Conservation (phyloP, 2,888 invertebrate species). For the Adelphocoris suturalis region DNA sequence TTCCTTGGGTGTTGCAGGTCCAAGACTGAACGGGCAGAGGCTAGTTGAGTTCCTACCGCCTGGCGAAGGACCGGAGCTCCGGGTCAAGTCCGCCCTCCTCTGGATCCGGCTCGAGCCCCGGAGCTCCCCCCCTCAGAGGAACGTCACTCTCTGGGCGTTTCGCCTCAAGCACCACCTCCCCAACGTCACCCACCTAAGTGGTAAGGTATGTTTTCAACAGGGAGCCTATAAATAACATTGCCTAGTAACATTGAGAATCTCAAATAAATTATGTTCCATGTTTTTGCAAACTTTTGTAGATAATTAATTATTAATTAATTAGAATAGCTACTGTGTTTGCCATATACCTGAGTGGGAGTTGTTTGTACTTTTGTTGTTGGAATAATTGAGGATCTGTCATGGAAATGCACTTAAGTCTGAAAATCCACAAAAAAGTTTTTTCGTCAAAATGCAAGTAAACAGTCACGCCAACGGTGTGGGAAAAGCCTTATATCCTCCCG, state of each 20-base stretch:
- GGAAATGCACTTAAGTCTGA: no score
- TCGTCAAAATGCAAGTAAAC: no score
- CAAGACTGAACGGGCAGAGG: slow-evolving; percentile 90
- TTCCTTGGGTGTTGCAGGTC: slow-evolving; percentile 76
- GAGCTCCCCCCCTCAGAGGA: slow-evolving; percentile 78
- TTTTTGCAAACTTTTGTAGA: no score
- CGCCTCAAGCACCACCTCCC: slow-evolving; percentile 79
- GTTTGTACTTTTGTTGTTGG: no score
- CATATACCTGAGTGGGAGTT: no score
- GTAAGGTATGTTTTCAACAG: slow-evolving; percentile 80
- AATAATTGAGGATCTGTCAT: no score
- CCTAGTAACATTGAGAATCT: not conserved
- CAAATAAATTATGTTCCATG: no score
- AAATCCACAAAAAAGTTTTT: no score
- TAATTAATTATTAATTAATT: no score
- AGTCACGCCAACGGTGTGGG: no score
- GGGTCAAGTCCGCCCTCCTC: slow-evolving; percentile 88
- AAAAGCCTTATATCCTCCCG: no score
- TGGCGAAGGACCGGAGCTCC: slow-evolving; percentile 81
- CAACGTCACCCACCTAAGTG: slow-evolving; percentile 83
- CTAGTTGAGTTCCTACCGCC: slow-evolving; percentile 89
- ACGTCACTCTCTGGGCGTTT: slow-evolving; percentile 87
- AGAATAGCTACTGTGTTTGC: no score
- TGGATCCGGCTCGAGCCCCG: slow-evolving; percentile 86
- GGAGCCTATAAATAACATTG: slow-evolving; percentile 38